A percentile compares a stretch with the other conserved stretches of the same genome.
Evolutionary conservation across 2,113 vertebrate species (phyloP).

Genomic region (Syrrhaptes paradoxus): DNA sequence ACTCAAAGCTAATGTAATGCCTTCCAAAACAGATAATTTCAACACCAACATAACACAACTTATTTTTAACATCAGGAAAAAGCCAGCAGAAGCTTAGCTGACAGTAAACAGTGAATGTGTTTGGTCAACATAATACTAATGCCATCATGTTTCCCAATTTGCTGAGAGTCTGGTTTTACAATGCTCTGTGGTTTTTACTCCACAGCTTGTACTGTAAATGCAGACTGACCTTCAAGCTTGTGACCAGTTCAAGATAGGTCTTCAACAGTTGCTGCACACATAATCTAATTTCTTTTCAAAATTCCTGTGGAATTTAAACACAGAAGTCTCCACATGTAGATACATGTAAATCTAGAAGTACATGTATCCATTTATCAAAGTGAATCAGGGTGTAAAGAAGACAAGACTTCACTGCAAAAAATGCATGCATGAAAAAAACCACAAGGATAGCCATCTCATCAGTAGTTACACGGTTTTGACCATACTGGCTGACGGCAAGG

Average conservation of each 20-base stretch:
- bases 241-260: background rate
- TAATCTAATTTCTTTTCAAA: background rate
- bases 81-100: conserved; percentile 20
- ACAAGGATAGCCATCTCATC: background rate
- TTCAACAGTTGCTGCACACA: background rate
- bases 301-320: background rate
- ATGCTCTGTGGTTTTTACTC: conserved; percentile 13
- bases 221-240: conserved; percentile 17
- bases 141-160: conserved; percentile 52
- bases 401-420: background rate
- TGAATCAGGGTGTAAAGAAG: background rate
- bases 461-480: background rate
- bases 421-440: background rate
- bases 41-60: background rate
- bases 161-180: conserved; percentile 48
- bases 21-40: conserved; percentile 11
- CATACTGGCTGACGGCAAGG: background rate
- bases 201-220: conserved; percentile 20
- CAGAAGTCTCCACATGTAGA: background rate
- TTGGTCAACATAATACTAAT: conserved; percentile 62
- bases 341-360: background rate
- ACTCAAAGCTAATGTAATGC: background rate
- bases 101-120: conserved; percentile 32
- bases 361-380: background rate
- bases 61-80: conserved; percentile 23